Base-by-base conservation (phyloP, 2,888 invertebrate species). In the Andrena flavipes region DNA sequence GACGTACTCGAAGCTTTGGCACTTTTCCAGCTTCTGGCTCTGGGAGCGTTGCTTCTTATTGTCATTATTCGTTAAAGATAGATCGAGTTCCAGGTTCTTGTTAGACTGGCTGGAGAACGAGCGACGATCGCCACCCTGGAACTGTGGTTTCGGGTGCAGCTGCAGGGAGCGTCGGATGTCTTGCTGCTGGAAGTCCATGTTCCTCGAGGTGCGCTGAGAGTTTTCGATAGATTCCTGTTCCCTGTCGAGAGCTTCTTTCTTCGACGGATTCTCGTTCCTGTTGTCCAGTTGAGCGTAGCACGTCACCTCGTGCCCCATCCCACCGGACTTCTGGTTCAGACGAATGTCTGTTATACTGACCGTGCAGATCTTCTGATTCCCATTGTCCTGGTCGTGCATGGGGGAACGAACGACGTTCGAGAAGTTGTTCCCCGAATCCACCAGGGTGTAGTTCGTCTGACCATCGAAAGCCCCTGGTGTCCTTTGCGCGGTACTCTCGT, bases 1-100 rank as follows among this genome's bases (percentile, higher is more conserved):
- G 76, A 87, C 89, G 35, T 89, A 87, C 10, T 86, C 88, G 26
- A 88, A 91, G 54, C 80, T 88, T 65, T 89, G 91, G 85, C 90
- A 83, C 80, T 84, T 82, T 63, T 90, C 85, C 42, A 86, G 75
- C 71, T 69, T 89, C 81, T 63, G 84, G 75, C 49, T 81, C 54
- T 67, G 80, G 63, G 71, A 84, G 48, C 76, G 85, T 70, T 76
- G 83, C 60, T 84, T 86, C 16, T 84, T 86, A 23, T 84, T 83
- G 30, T 83, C 84, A 10, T 56, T 59, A 2, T 83, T 85, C 2
- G 64, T 60, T 10, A 68, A 69, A 5, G 69, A 42, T 0, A 76
- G n/a, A 6, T 87, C 79, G 51, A 75, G 59, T 7, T 87, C 72
- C 20, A 75, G 75, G 0, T 67, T 67, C 26, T 75, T 84, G 5